These are phyloP conservation scores for Platycheirus rosarum DNA, from an alignment of 2,888 invertebrate species.

Conservation along the genomic window DNA sequence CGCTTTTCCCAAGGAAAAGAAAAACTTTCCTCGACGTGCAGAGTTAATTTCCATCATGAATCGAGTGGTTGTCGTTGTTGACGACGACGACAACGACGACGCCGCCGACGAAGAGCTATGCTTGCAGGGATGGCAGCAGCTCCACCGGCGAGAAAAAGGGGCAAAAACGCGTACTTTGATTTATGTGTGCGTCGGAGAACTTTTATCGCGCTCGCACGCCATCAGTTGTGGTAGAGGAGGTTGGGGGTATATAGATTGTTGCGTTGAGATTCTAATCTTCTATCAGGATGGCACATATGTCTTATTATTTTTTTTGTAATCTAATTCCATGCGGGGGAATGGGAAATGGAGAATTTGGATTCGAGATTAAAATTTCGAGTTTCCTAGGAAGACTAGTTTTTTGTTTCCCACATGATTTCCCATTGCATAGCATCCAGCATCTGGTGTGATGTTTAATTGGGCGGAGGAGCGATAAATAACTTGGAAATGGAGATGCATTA, in stretches of 20 bases:
- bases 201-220: constrained; percentile 67
- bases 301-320: constrained; percentile 26
- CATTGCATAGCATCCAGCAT: constrained; percentile 30
- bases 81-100: no score
- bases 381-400: constrained; percentile 42
- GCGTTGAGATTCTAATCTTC: constrained; percentile 60
- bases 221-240: constrained; percentile 34
- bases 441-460: constrained; percentile 54
- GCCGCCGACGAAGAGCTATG: constrained; percentile 10
- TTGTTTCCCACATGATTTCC: constrained; percentile 55
- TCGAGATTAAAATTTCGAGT: constrained; percentile 40
- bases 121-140: constrained; percentile 1
- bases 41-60: constrained; percentile 61
- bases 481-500: constrained; percentile 46
- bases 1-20: constrained; percentile 54
- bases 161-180: constrained; percentile 55
- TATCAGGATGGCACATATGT: constrained; percentile 63
- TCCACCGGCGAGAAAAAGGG: not conserved
- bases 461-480: constrained; percentile 51
- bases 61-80: constrained; percentile 33
- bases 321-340: constrained; percentile 38
- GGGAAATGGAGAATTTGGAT: not conserved
- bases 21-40: constrained; percentile 38
- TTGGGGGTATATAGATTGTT: constrained; percentile 58
- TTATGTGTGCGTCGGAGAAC: constrained; percentile 63